Conservation (phyloP, 2,113 vertebrate species). For the Hypanus sabinus region DNA sequence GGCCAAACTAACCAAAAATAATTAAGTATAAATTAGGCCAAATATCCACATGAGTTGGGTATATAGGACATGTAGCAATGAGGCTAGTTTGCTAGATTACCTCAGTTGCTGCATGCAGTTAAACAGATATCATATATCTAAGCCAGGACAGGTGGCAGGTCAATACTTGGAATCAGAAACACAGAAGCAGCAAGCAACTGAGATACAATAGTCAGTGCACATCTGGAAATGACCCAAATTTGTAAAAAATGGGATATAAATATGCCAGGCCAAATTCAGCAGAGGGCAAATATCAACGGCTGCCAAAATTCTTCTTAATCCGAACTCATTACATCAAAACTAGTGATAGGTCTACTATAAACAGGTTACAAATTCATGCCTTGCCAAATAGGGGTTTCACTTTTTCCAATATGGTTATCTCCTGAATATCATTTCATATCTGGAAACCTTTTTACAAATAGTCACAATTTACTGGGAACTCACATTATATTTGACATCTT, state of each 20-base stretch:
- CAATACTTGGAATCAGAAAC: not conserved
- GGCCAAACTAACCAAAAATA: conserved; percentile 59
- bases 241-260: no score
- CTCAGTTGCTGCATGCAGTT: not conserved
- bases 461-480: not conserved
- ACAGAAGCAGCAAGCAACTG: not conserved
- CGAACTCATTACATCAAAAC: not conserved
- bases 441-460: not conserved
- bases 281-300: not conserved
- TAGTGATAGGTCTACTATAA: not conserved
- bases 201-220: no score
- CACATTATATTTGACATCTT: not conserved
- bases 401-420: not conserved
- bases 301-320: not conserved
- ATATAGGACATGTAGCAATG: not conserved
- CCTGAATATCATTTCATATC: not conserved
- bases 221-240: no score
- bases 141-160: not conserved
- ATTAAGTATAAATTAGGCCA: not conserved
- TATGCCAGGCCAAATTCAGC: not conserved
- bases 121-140: not conserved
- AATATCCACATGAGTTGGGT: not conserved
- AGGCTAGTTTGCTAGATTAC: not conserved
- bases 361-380: not conserved
- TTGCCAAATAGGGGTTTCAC: not conserved